Base-by-base conservation (phyloP, 1,140 invertebrate genomes). In the Drosophila novamexicana region DNA sequence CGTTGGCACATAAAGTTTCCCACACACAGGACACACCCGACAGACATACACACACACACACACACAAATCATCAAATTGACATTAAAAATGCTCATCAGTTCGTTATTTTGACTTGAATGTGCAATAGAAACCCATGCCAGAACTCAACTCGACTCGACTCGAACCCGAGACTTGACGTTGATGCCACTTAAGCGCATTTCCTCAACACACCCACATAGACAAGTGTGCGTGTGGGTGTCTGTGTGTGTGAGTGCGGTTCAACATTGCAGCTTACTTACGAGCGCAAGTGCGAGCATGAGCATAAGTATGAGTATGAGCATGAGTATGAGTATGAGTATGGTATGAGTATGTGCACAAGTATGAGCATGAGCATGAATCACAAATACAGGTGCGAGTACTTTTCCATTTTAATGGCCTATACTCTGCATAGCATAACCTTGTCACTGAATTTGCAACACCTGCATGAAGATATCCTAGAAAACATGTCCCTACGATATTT, bases 21-120 rank as follows among this genome's bases (percentile, higher is more conserved):
- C 45, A 63, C 29, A 53, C 54, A 64, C 58, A 29, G 22, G 22
- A 45, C 40, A 53, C 22, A 53, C 47, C 22, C 22, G 34, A 53
- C 22, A 53, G 39, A 44, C 16, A 52, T 8, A 64, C 36, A 12
- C 52, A 49, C 8, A 14, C 40, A 53, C 16, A 32, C 16, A 50
- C 52, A 12, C 45, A 53, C 70, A 61, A 39, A 68, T 67, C 56
- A 67, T 73, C 40, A 59, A 59, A 67, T 58, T 67, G 63, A 67
- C 63, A 67, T 67, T 73, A 67, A 73, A 73, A 66, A 52, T 56
- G 53, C 62, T 72, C 62, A 66, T 42, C 22, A 52, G 29, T 37
- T 36, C 8, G 12, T 40, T 18, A 18, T 50, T 50, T 67, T 6
- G 42, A 16, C 16, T 67, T 58, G 18, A 53, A 57, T 58, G 39